Percentiles rank a stretch among this genome's conserved stretches.
Conservation (phyloP, 2,888 invertebrate genomes). For the Dolomedes plantarius region DNA sequence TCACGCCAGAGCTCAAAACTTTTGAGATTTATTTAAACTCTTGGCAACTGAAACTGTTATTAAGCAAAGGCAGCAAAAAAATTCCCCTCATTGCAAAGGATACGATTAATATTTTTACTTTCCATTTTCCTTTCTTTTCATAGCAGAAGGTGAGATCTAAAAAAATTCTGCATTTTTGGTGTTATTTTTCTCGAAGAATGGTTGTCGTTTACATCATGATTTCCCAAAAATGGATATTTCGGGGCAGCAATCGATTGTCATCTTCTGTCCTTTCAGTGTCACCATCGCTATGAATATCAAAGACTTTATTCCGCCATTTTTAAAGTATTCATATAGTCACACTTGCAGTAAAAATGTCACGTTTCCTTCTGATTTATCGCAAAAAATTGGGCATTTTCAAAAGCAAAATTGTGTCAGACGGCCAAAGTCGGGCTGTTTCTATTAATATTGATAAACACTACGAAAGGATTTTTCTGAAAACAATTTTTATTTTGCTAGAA, state of each 20-base stretch:
- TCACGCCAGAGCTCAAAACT: too few species aligned
- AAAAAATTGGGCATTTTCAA: background rate
- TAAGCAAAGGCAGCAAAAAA: too few species aligned
- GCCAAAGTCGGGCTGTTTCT: background rate
- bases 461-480: background rate
- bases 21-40: too few species aligned
- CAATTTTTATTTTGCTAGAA: background rate
- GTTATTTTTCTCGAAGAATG: background rate
- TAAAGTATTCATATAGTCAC: conserved; percentile 12
- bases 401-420: background rate
- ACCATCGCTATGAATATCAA: conserved; percentile 62
- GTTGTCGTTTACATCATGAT: background rate
- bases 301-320: background rate
- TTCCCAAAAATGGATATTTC: background rate
- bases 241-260: conserved; percentile 35
- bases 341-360: conserved; percentile 59
- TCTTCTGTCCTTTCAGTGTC: conserved; percentile 35
- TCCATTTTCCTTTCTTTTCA: too few species aligned
- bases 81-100: too few species aligned
- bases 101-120: too few species aligned
- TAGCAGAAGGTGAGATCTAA: too few species aligned
- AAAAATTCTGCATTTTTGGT: too few species aligned
- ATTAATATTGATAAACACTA: conserved; percentile 13
- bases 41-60: too few species aligned
- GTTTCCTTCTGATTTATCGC: conserved; percentile 40